phyloP scores from a whole-genome alignment of 30 jellyfish, hydroid and myxozoan species.

The Chrysaora quinquecirrha region DNA sequence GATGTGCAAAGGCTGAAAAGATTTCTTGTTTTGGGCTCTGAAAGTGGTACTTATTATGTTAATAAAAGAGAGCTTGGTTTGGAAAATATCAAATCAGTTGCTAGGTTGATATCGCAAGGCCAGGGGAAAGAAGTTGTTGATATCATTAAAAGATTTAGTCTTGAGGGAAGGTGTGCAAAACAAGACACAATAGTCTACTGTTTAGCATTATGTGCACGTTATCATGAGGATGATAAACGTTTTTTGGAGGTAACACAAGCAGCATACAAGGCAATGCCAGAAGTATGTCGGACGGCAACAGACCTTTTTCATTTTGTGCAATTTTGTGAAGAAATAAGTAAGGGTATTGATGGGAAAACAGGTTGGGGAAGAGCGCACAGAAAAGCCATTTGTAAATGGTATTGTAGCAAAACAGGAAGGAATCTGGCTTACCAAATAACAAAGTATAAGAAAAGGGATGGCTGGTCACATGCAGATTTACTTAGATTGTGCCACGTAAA shows the following conservation, averaged over 20 bases:
- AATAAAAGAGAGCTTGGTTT: conserved; percentile 28
- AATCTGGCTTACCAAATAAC: conserved; percentile 55
- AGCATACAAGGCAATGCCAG: conserved; percentile 42
- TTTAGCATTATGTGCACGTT: conserved; percentile 55
- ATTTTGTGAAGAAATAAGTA: conserved; percentile 51
- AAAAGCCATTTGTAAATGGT: conserved; percentile 53
- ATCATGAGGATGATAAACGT: conserved; percentile 18
- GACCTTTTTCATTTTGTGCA: conserved; percentile 57
- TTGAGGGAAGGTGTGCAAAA: conserved; percentile 65
- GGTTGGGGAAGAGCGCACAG: conserved; percentile 83
- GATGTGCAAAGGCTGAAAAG: conserved; percentile 52
- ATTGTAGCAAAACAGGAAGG: conserved; percentile 24
- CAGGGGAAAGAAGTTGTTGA: conserved; percentile 48
- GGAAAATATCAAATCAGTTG: conserved; percentile 26
- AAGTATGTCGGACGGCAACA: conserved; percentile 58
- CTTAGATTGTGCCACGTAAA: conserved; percentile 61
- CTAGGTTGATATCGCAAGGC: conserved; percentile 17
- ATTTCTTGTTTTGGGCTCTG: conserved; percentile 72
- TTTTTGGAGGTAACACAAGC: conserved; percentile 21
- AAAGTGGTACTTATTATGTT: conserved; percentile 60
- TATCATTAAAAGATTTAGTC: conserved; percentile 39
- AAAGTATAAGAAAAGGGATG: conserved; percentile 61
- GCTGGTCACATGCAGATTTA: conserved; percentile 64
- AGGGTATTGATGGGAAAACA: not conserved
- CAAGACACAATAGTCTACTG: conserved; percentile 52